Conservation (phyloP, 2,888 invertebrate genomes). For the Campoplex nolae region DNA sequence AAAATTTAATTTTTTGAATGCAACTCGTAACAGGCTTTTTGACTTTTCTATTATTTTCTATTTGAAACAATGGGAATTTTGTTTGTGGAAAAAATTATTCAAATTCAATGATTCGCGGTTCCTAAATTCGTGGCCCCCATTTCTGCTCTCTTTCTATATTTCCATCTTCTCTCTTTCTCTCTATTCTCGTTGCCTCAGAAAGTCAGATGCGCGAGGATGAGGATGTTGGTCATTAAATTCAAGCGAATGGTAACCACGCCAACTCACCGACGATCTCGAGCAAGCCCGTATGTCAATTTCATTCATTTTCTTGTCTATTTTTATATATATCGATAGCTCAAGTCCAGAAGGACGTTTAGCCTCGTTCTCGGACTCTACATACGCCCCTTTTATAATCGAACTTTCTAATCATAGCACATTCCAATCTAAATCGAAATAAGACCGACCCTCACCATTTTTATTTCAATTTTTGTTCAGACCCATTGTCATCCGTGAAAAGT, state of each 20-base stretch:
- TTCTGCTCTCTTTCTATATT: constrained; percentile 68
- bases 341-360: background rate
- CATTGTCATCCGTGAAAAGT: background rate
- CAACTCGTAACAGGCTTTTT: background rate
- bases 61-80: background rate
- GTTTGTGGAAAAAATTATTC: background rate
- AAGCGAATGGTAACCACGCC: constrained; percentile 81
- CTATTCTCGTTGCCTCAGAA: constrained; percentile 76
- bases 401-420: background rate
- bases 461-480: background rate
- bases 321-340: background rate
- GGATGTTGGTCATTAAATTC: constrained; percentile 81
- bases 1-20: background rate
- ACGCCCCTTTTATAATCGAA: background rate
- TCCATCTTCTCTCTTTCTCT: background rate
- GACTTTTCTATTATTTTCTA: too few species aligned
- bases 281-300: constrained; percentile 70
- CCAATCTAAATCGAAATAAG: background rate
- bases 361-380: background rate
- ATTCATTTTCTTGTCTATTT: constrained; percentile 73
- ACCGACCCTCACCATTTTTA: background rate
- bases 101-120: background rate
- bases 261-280: constrained; percentile 77
- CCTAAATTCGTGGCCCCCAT: background rate
- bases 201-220: constrained; percentile 79